Evolutionary conservation across 2,113 vertebrate species (phyloP).

Genomic region (Aspiorhynchus laticeps): DNA sequence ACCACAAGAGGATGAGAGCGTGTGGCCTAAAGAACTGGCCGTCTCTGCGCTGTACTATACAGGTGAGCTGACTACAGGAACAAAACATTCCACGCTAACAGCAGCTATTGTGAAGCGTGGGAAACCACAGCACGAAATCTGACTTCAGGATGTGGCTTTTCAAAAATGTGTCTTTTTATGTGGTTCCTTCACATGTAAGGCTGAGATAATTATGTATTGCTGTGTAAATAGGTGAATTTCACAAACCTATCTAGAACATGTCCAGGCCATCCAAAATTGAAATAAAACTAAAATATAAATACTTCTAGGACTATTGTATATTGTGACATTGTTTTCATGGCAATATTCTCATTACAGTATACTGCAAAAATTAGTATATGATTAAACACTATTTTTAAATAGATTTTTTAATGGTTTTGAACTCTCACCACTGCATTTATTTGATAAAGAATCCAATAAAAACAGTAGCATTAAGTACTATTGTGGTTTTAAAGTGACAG

Average conservation of each 20-base stretch:
- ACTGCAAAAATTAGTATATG: too few relatives aligned
- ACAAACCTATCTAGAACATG: background rate
- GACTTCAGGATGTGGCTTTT: background rate
- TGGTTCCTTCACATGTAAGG: background rate
- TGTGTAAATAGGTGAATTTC: background rate
- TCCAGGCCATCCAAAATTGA: too few relatives aligned
- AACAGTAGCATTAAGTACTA: background rate
- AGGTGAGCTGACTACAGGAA: slow-evolving; percentile 68
- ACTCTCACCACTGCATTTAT: background rate
- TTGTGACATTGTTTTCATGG: too few relatives aligned
- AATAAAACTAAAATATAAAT: too few relatives aligned
- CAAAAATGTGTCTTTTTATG: background rate
- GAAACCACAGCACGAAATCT: background rate
- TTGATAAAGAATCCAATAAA: background rate
- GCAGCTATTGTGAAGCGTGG: background rate
- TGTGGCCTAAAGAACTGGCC: slow-evolving; percentile 81
- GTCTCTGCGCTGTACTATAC: slow-evolving; percentile 84
- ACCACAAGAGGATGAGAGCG: slow-evolving; percentile 73
- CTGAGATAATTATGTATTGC: background rate
- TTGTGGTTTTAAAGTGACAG: too few relatives aligned
- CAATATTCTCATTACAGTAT: too few relatives aligned
- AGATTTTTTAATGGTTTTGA: too few relatives aligned
- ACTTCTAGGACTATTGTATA: too few relatives aligned
- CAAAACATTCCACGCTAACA: slow-evolving; percentile 30
- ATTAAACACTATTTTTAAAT: too few relatives aligned